Evolutionary conservation across 1,140 invertebrate species (phyloP).

Genomic region (Hylyphantes graminicola): DNA sequence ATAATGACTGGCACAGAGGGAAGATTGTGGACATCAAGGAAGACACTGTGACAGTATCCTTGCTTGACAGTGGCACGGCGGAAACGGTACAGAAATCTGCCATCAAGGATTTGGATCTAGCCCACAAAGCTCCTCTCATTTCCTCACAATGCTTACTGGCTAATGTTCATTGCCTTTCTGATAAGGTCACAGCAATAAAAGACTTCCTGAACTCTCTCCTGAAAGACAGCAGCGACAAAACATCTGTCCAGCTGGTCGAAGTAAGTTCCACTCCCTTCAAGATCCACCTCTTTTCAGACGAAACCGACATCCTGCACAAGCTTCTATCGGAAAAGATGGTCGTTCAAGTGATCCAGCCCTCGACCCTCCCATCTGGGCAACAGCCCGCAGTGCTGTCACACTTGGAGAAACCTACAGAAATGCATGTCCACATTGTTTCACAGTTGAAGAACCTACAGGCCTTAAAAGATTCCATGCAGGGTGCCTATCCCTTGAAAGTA

Average conservation of each 20-base stretch:
- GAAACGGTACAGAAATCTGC: neutral
- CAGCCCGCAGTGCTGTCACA: conserved; percentile 2
- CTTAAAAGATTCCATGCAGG: conserved; percentile 15
- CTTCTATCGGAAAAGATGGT: conserved; percentile 10
- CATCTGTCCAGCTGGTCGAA: conserved; percentile 16
- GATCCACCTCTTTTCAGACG: conserved; percentile 20
- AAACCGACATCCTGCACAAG: neutral
- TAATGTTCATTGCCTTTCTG: conserved; percentile 2
- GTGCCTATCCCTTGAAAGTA: conserved; percentile 1
- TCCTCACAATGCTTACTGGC: conserved; percentile 25
- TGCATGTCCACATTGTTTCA: conserved; percentile 4
- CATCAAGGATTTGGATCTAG: neutral
- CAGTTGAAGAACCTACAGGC: neutral
- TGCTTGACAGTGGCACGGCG: conserved; percentile 28
- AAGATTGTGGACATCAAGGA: conserved; percentile 1
- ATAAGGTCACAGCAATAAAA: conserved; percentile 3
- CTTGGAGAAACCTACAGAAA: neutral
- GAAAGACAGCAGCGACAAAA: conserved; percentile 1
- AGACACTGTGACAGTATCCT: neutral
- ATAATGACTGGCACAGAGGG: conserved; percentile 33
- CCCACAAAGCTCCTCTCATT: conserved; percentile 23
- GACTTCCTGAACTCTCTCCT: neutral
- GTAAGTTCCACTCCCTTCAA: neutral
- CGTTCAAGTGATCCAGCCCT: neutral
- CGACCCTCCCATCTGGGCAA: neutral